Evolutionary conservation across 1,140 invertebrate genomes (phyloP).

Genomic region (Bombus superbus): DNA sequence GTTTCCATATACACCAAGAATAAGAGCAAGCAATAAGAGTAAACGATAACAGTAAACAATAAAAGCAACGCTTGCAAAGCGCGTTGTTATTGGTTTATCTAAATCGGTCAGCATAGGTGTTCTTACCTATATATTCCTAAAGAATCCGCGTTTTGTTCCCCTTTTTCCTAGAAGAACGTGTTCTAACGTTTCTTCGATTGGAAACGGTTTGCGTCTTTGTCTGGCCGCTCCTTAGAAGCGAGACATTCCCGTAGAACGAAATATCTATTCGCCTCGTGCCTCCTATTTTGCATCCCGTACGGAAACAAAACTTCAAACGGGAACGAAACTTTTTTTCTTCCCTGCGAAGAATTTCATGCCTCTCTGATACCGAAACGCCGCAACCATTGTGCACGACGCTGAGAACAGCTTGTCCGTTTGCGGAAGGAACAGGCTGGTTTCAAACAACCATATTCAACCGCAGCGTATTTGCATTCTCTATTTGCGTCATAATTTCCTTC

Average conservation of each 20-base stretch:
- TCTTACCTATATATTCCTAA: not conserved
- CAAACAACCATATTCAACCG: slow-evolving; percentile 14
- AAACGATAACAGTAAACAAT: too few species aligned
- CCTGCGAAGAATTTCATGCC: slow-evolving; percentile 19
- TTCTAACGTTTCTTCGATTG: slow-evolving; percentile 55
- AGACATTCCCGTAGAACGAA: slow-evolving; percentile 33
- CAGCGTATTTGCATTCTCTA: slow-evolving; percentile 16
- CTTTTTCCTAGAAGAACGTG: slow-evolving; percentile 5
- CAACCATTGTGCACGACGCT: slow-evolving; percentile 15
- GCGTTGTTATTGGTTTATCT: not conserved
- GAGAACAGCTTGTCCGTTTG: slow-evolving; percentile 14
- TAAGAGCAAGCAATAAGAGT: too few species aligned
- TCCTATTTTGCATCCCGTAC: slow-evolving; percentile 19
- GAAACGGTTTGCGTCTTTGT: slow-evolving; percentile 54
- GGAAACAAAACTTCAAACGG: slow-evolving; percentile 42
- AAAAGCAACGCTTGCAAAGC: not conserved
- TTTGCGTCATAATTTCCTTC: slow-evolving; percentile 27
- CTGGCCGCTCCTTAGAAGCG: slow-evolving; percentile 30
- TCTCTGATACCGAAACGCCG: slow-evolving; percentile 10
- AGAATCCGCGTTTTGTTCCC: slow-evolving; percentile 31
- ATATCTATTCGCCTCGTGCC: slow-evolving; percentile 23
- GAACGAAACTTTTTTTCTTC: slow-evolving; percentile 16
- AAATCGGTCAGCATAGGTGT: slow-evolving; percentile 1
- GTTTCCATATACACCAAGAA: not conserved
- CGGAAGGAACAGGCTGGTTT: not conserved